Base-by-base conservation (phyloP, 2,888 invertebrate genomes). In the Caenorhabditis virilis region DNA sequence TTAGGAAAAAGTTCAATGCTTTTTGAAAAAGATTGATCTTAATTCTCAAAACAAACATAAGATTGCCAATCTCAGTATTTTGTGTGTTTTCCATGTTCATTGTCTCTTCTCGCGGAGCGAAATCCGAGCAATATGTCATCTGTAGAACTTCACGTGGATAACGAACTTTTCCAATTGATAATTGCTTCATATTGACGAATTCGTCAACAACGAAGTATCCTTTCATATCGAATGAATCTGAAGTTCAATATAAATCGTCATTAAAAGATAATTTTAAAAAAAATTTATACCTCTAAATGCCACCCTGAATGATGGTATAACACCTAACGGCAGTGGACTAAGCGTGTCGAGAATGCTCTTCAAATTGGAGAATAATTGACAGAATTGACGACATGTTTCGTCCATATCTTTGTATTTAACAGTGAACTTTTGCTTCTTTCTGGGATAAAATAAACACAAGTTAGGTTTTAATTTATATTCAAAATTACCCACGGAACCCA, bases 321-420 rank as follows among this genome's bases (percentile, higher is more conserved):
- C 16, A 30, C 52, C 48, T 7, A 2, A 2, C 15, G 63, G 63
- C 11, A 63, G 26, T 7, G 57, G 50, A 3, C 18, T 2, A 3
- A 63, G 16, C 1, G 35, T 7, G 2, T 23, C 27, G 1, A 63
- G 16, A 25, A 63, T 27, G 2, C 27, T 9, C 7, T 41, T 41
- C 9, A 63, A 45, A 4, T 48, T 36, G 1, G 15, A 20, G 41
- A 63, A 57, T 25, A 63, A 7, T 35, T 46, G 33, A 30, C 63
- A 63, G 13, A 63, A 63, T 15, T 57, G 45, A 20, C 42, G 39
- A 18, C 48, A 46, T 3, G 63, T 57, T 0, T 26, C 42, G 3
- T 41, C 2, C 57, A 63, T 63, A 25, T 63, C 16, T 2, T 35
- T 22, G 20, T 45, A 53, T n/a, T 57, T 13, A 2, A 63, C 53